These are phyloP conservation scores for Ips typographus DNA, from an alignment of 1,140 invertebrate species.

Conservation along the genomic window DNA sequence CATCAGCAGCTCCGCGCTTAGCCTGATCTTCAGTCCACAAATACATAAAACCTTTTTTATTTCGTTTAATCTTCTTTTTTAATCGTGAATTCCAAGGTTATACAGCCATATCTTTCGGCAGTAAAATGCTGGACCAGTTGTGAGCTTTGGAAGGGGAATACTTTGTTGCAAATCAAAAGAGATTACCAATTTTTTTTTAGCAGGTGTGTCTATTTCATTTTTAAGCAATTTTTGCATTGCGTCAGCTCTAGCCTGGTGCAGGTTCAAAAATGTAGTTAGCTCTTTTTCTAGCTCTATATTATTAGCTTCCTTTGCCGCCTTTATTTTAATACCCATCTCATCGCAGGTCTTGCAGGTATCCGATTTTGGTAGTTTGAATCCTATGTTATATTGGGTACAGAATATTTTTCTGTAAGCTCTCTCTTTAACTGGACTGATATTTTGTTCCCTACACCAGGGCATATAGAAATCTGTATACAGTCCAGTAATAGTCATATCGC, in stretches of 20 bases:
- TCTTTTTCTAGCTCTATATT: background rate
- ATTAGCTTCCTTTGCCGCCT: background rate
- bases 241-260: slow-evolving; percentile 1
- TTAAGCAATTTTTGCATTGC: slow-evolving; percentile 4
- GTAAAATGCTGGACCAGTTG: slow-evolving; percentile 26
- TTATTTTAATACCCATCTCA: background rate
- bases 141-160: slow-evolving; percentile 12
- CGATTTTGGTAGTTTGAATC: slow-evolving; percentile 12
- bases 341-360: slow-evolving; percentile 12
- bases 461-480: too few species aligned
- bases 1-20: slow-evolving; percentile 19
- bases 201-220: too few species aligned
- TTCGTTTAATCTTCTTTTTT: too few species aligned
- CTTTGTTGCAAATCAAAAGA: slow-evolving; percentile 28
- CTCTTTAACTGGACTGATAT: too few species aligned
- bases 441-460: too few species aligned
- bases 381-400: background rate
- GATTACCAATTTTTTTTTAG: too few species aligned
- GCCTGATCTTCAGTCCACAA: slow-evolving; percentile 31
- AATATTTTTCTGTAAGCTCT: background rate
- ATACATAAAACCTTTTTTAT: slow-evolving; percentile 23
- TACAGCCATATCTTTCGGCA: slow-evolving; percentile 29
- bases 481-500: too few species aligned
- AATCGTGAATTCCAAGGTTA: slow-evolving; percentile 27
- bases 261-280: background rate